Base-by-base conservation (phyloP, 1,140 invertebrate species). In the Drosophila kanapiae region DNA sequence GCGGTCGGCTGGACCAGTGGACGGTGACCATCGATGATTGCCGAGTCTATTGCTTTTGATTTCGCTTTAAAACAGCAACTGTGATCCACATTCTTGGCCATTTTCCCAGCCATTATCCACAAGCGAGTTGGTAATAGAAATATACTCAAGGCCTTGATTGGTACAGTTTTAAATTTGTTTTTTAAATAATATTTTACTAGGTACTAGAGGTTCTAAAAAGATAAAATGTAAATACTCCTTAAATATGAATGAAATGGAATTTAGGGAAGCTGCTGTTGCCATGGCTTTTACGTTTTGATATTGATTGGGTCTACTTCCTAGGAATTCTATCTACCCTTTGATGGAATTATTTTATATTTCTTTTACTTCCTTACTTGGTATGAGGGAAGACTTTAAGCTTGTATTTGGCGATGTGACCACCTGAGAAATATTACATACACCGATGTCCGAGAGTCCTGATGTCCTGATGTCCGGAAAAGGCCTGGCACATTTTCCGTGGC, bases 21-120 rank as follows among this genome's bases (percentile, higher is more conserved):
- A 58, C 70, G 71, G 40, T 68, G 71, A 57, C 68, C 75, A 77
- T 75, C 57, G 77, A 86, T 86, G 82, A 68, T 83, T 77, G 71
- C 56, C 65, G 62, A 77, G 71, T 78, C 72, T 83, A 68, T 82
- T 69, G 84, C 77, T 69, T 87, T 83, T 75, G 80, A 88, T 88
- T 88, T 71, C 5, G 43, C 37, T 43, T 77, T 54, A 78, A 60
- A 78, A 69, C 40, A 37, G 37, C 38, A 18, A 31, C 2, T n/a
- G 18, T 29, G 31, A n/a, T 67, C 13, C 31, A 53, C 18, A 14
- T n/a, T 23, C 16, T 6, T 1, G 6, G 6, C 5, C 10, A 60
- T 31, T 43, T 37, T 10, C 4, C 5, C 9, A 35, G 13, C 16
- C 5, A n/a, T 54, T 23, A 38, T 13, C 7, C 13, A 7, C 23